A percentile compares a stretch with the other conserved stretches of the same genome.
Evolutionary conservation across 2,113 vertebrate species (phyloP).

Genomic region (Eira barbara): DNA sequence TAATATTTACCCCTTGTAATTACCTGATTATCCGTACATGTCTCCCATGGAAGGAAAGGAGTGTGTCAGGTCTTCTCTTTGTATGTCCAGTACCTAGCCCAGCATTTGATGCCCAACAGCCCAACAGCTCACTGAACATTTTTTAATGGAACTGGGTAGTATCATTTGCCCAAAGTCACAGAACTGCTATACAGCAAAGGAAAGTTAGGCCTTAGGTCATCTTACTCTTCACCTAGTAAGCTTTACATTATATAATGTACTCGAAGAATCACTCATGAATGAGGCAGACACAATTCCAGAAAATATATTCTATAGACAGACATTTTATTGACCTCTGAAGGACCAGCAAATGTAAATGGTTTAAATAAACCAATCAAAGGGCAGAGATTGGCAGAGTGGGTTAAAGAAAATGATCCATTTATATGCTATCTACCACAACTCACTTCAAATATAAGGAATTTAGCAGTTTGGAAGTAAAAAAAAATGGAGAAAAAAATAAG

Average conservation of each 20-base stretch:
- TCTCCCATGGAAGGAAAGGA: background rate
- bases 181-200: background rate
- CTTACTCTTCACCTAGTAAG: background rate
- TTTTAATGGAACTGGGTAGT: background rate
- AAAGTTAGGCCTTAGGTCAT: background rate
- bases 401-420: background rate
- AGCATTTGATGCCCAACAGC: background rate
- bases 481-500: background rate
- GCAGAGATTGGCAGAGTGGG: background rate
- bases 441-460: constrained; percentile 1
- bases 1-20: background rate
- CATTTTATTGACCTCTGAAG: constrained; percentile 10
- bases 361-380: background rate
- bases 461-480: background rate
- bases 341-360: constrained; percentile 12
- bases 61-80: background rate
- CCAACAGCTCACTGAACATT: background rate
- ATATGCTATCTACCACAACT: background rate
- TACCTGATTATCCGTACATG: background rate
- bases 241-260: background rate
- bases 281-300: constrained; percentile 1
- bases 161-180: constrained; percentile 5
- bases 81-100: background rate
- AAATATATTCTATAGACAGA: constrained; percentile 34
- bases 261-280: constrained; percentile 28